A percentile compares a stretch with the other conserved stretches of the same genome.
Conservation (phyloP, 1,140 invertebrate species). For the Marisa cornuarietis region DNA sequence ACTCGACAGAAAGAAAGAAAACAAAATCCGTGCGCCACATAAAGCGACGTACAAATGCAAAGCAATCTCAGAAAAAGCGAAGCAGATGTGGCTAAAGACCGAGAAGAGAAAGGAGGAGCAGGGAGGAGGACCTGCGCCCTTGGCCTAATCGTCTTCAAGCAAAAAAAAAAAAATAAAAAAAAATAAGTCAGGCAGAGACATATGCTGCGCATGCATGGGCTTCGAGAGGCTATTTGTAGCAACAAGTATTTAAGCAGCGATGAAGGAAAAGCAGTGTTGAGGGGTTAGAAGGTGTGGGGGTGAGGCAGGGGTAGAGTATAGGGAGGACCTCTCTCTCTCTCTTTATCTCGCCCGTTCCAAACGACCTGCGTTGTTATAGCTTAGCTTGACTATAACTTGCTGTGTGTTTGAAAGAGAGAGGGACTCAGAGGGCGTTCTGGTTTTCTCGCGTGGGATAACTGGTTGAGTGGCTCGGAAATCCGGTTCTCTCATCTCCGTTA, state of each 20-base stretch:
- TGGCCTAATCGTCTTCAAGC: no score
- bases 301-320: neutral
- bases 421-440: neutral
- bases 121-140: no score
- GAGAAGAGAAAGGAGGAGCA: no score
- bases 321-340: neutral
- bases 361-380: neutral
- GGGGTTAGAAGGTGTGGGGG: no score
- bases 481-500: neutral
- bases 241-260: neutral
- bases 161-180: no score
- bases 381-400: neutral
- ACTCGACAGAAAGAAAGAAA: no score
- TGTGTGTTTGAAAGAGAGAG: neutral
- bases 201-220: no score
- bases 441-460: neutral
- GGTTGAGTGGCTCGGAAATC: neutral
- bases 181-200: no score
- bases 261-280: neutral
- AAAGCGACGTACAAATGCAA: no score
- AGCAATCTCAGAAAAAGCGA: no score
- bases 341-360: neutral
- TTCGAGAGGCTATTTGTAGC: neutral
- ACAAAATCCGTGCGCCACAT: no score
- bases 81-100: no score